These are phyloP conservation scores for Pionites leucogaster DNA, from an alignment of 2,113 vertebrate genomes.

Conservation along the genomic window DNA sequence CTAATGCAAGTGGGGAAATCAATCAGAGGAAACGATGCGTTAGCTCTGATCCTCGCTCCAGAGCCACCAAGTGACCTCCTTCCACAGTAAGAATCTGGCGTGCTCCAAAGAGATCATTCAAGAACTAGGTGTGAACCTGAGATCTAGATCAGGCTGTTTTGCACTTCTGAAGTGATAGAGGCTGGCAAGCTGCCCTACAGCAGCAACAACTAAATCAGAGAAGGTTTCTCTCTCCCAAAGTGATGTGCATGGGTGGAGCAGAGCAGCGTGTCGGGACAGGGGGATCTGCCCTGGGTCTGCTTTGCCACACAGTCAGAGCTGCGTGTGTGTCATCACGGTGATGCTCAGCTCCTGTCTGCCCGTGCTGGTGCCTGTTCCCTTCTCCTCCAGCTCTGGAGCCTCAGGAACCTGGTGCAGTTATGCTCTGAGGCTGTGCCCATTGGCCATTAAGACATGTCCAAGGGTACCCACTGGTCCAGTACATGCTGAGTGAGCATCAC, in stretches of 20 bases:
- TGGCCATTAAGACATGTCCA: accelerated
- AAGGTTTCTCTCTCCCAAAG: not conserved
- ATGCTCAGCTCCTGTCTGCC: accelerated
- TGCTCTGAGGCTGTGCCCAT: not conserved
- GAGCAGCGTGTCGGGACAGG: accelerated
- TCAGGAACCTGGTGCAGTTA: not conserved
- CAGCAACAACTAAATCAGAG: not conserved
- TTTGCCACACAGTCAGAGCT: not conserved
- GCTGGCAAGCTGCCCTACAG: not conserved
- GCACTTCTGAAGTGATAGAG: not conserved
- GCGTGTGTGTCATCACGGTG: accelerated
- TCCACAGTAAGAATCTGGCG: not conserved
- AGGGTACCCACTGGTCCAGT: not conserved
- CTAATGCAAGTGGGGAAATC: not conserved
- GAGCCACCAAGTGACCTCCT: not conserved
- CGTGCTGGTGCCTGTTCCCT: accelerated
- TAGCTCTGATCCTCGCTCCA: not conserved
- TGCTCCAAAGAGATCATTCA: not conserved
- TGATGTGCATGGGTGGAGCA: not conserved
- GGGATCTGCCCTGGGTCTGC: not conserved
- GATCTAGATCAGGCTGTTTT: conserved; percentile 17
- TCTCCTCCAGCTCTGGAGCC: not conserved
- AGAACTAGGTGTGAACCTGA: not conserved
- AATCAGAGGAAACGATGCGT: not conserved
- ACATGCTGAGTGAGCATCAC: not conserved